Evolutionary conservation across 2,113 vertebrate species (phyloP), one percentile per base, ranked within the genome.

Genomic region (Leucopsar rothschildi): DNA sequence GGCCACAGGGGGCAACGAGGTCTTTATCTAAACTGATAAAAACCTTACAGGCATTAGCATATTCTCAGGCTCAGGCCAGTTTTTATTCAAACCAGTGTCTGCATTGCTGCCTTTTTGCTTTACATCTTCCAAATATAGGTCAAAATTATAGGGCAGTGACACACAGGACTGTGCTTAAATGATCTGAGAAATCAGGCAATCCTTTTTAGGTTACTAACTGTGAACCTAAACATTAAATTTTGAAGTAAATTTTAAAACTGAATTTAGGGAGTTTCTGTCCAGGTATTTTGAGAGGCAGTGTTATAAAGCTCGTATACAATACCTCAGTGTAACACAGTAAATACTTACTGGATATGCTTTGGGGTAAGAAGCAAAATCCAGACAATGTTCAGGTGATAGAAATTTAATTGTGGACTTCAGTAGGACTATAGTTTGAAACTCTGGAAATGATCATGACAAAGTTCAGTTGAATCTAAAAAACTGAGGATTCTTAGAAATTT

Each of bases 21-120:
- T 86, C 93, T 96, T 96, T 96, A 95, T 95, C 87, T 95, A 40
- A 86, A 68, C 44, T 91, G 92, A 92, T 95, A 94, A 92, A 81
- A 93, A 82, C 77, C 83, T 92, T 24, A 23, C 69, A 83, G 65
- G 4, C 56, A 84, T 92, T 95, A 93, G 81, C 86, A 88, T 92
- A 88, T 52, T 66, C 37, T 23, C 39, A 90, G 59, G 28, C 39
- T 70, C 28, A 9, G 76, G 27, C 37, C 21, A 18, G 29, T 50
- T 79, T 82, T 82, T 71, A 39, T 73, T 73, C 20, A 11, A 90
- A 66, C 8, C 20, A 6, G 15, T 28, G 27, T 28, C 82, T 90
- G 59, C 33, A 24, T 12, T 91, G 27, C 63, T 90, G 76, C 29
- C 27, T 79, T 80, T 65, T 80, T 82, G 25, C 56, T 69, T 89